These are phyloP conservation scores for Candidula unifasciata DNA, from an alignment of 2,888 invertebrate species.

Conservation along the genomic window DNA sequence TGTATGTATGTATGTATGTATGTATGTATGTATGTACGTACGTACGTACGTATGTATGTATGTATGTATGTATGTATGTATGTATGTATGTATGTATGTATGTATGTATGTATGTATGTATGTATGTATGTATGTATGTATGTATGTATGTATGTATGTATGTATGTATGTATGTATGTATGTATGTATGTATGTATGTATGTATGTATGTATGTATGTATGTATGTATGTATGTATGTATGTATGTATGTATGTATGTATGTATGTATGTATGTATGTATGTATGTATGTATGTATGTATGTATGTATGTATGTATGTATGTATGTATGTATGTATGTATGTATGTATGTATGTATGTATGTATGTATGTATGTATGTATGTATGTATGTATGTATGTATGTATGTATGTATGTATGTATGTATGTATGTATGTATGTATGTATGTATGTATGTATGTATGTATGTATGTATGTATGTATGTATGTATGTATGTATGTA, in stretches of 20 bases:
- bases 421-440: background rate
- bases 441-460: background rate
- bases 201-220: too few species aligned
- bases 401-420: background rate
- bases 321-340: too few species aligned
- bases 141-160: background rate
- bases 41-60: background rate
- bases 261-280: too few species aligned
- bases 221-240: too few species aligned
- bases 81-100: too few species aligned
- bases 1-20: background rate
- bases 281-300: too few species aligned
- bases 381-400: background rate
- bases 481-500: too few species aligned
- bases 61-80: too few species aligned
- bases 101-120: background rate
- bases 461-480: background rate
- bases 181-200: too few species aligned
- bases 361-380: constrained; percentile 82
- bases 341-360: constrained; percentile 83
- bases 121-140: background rate
- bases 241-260: too few species aligned
- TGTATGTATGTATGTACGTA: background rate
- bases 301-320: too few species aligned
- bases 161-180: too few species aligned